These are phyloP conservation scores for Florisuga fusca DNA, from an alignment of 2,797 vertebrate species.

Conservation along the genomic window DNA sequence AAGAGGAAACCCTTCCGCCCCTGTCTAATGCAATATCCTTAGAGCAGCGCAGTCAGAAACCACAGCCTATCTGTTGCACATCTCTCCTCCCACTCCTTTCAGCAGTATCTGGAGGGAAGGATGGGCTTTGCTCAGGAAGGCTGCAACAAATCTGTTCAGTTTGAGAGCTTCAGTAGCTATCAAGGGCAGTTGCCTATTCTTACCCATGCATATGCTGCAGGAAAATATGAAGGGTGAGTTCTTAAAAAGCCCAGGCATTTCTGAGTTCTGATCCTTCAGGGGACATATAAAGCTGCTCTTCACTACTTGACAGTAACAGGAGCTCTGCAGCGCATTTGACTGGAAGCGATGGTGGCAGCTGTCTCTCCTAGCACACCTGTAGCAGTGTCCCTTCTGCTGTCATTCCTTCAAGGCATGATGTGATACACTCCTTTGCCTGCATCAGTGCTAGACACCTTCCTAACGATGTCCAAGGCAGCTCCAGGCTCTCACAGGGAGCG, in stretches of 20 bases:
- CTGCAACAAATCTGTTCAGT: neutral
- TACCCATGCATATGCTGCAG: neutral
- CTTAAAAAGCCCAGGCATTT: neutral
- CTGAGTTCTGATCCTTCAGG: too few relatives aligned
- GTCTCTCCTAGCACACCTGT: fast-evolving
- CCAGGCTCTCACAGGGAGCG: neutral
- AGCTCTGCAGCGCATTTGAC: neutral
- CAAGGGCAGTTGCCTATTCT: neutral
- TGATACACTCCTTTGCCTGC: neutral
- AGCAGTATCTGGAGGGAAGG: neutral
- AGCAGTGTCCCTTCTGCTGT: neutral
- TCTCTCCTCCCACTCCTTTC: neutral
- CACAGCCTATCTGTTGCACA: fast-evolving
- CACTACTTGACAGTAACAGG: fast-evolving
- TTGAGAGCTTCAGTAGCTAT: neutral
- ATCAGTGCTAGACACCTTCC: neutral
- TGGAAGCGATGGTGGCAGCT: neutral
- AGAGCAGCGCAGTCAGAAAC: neutral
- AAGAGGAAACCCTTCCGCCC: neutral
- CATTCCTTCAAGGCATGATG: fast-evolving
- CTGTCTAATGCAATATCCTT: neutral
- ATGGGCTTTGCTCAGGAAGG: neutral
- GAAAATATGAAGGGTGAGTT: neutral
- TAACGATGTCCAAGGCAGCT: neutral
- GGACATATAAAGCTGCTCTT: neutral